Percentiles rank a stretch among this genome's conserved stretches.
Evolutionary conservation across 2,888 invertebrate genomes (phyloP).

Genomic region (Leuctra nigra): DNA sequence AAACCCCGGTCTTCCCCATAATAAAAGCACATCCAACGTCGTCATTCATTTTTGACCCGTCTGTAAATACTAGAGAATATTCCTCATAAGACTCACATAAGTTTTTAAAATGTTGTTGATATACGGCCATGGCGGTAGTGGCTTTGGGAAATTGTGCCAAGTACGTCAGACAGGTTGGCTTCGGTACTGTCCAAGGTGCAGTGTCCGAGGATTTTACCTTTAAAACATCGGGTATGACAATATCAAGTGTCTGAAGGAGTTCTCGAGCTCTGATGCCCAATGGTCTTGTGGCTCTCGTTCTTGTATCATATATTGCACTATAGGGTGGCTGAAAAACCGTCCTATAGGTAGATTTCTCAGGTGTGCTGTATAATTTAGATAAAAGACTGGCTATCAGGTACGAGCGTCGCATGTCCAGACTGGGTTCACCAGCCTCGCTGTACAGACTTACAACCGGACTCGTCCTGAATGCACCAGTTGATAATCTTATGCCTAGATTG

Average conservation of each 20-base stretch:
- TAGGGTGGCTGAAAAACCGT: background rate
- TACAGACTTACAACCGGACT: background rate
- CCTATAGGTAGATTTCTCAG: background rate
- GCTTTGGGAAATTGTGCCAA: too few species aligned
- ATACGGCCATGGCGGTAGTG: too few species aligned
- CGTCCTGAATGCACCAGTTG: background rate
- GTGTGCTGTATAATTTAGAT: background rate
- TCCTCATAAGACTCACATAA: too few species aligned
- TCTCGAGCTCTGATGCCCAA: background rate
- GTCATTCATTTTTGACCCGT: background rate
- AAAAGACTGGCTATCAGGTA: background rate
- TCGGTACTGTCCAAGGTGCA: too few species aligned
- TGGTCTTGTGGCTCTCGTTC: background rate
- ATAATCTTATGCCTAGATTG: background rate
- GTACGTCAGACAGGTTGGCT: too few species aligned
- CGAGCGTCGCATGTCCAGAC: background rate
- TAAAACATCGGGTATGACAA: too few species aligned
- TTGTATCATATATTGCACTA: background rate
- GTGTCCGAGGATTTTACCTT: too few species aligned
- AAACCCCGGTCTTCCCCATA: background rate
- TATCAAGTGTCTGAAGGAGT: too few species aligned
- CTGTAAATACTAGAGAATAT: background rate
- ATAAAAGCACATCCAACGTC: background rate
- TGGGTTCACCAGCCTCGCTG: background rate
- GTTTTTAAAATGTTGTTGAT: too few species aligned